Evolutionary conservation across 2,888 invertebrate genomes (phyloP).

Genomic region (Folsomia candida): DNA sequence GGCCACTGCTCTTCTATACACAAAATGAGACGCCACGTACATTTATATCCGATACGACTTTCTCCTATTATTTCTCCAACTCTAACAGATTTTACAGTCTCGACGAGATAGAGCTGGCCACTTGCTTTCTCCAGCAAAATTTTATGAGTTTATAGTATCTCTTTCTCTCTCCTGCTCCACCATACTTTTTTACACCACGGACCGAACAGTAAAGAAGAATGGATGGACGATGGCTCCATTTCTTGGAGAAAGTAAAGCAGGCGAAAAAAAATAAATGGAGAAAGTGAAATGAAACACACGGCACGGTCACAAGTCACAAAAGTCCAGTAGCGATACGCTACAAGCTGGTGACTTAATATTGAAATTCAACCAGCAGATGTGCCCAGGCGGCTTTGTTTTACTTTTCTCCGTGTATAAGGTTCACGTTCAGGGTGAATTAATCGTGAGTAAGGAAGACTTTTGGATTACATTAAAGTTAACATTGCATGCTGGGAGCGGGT

Average conservation of each 20-base stretch:
- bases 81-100: no score
- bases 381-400: background rate
- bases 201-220: no score
- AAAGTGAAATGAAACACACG: background rate
- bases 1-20: no score
- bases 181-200: background rate
- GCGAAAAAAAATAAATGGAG: background rate
- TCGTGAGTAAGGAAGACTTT: background rate
- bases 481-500: background rate
- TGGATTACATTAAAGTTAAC: constrained; percentile 4
- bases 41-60: no score
- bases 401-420: background rate
- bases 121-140: background rate
- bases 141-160: background rate
- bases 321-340: no score
- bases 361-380: constrained; percentile 1
- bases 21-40: no score
- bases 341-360: constrained; percentile 1
- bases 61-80: no score
- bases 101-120: background rate
- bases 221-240: no score
- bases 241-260: no score
- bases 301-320: background rate
- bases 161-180: background rate
- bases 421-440: background rate